Evolutionary conservation across 2,888 invertebrate species (phyloP).

Genomic region (Isotomurus palustris): DNA sequence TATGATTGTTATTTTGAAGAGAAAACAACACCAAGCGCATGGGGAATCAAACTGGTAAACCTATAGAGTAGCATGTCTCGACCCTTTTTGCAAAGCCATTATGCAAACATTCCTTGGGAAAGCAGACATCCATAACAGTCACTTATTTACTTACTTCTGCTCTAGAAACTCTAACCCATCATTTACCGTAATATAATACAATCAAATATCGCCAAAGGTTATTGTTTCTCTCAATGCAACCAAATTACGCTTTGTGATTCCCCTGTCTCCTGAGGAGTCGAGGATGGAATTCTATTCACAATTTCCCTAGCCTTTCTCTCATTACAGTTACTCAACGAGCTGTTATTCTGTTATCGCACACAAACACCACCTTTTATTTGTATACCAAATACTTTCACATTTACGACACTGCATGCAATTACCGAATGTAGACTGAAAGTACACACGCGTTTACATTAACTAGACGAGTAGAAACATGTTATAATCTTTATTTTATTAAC

Average conservation of each 20-base stretch:
- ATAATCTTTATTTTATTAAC: too few relatives aligned
- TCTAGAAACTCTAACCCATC: conserved; percentile 10
- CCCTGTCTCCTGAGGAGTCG: not conserved
- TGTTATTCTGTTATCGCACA: too few relatives aligned
- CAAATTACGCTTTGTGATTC: conserved; percentile 20
- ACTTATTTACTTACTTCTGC: conserved; percentile 14
- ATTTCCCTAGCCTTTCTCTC: too few relatives aligned
- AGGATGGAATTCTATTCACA: conserved; percentile 7
- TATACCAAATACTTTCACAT: too few relatives aligned
- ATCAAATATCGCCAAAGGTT: conserved; percentile 19
- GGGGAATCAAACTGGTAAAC: not conserved
- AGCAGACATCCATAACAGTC: conserved; percentile 12
- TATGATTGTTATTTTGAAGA: too few relatives aligned
- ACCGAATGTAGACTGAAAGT: too few relatives aligned
- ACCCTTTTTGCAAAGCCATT: conserved; percentile 11
- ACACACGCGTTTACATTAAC: too few relatives aligned
- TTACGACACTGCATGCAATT: too few relatives aligned
- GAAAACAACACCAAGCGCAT: not conserved
- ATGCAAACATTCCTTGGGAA: conserved; percentile 12
- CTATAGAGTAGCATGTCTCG: too few relatives aligned
- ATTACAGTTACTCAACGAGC: too few relatives aligned
- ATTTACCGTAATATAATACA: conserved; percentile 8
- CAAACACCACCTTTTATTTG: too few relatives aligned
- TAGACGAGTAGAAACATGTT: too few relatives aligned
- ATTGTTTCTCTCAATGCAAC: conserved; percentile 20